Percentiles rank a stretch among this genome's conserved stretches.
phyloP scores from a whole-genome alignment of 2,797 vertebrate genomes.

The Diceros bicornis region DNA sequence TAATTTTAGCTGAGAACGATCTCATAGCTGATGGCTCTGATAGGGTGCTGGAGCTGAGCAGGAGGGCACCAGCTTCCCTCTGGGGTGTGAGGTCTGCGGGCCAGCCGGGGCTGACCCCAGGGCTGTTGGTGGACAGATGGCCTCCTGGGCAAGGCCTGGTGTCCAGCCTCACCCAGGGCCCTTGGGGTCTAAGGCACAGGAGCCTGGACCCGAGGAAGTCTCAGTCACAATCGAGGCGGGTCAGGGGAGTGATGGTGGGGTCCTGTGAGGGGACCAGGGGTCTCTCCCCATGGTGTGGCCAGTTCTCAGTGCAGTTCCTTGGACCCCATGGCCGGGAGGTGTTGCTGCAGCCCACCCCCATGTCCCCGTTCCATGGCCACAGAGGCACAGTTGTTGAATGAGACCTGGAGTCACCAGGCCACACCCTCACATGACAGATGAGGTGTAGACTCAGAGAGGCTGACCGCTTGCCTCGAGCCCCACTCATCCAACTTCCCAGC shows the following conservation, averaged over 20 bases:
- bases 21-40: background rate
- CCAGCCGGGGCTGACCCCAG: background rate
- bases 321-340: background rate
- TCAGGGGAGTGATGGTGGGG: rapidly evolving
- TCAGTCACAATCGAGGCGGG: rapidly evolving
- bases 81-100: rapidly evolving
- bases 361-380: background rate
- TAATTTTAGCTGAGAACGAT: conserved; percentile 77
- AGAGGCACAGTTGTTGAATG: background rate
- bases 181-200: background rate
- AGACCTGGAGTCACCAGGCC: background rate
- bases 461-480: background rate
- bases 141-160: background rate
- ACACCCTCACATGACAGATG: background rate
- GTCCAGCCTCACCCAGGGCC: background rate
- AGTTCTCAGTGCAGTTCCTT: background rate
- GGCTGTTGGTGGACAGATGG: rapidly evolving
- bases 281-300: background rate
- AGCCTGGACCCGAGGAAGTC: background rate
- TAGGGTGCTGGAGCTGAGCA: background rate
- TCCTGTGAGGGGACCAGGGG: background rate
- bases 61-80: background rate
- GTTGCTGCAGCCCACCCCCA: rapidly evolving
- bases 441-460: too few species aligned
- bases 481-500: background rate